Evolutionary conservation across 2,888 invertebrate species (phyloP), one percentile per base, ranked within the genome.

Genomic region (Tanypteryx hageni): DNA sequence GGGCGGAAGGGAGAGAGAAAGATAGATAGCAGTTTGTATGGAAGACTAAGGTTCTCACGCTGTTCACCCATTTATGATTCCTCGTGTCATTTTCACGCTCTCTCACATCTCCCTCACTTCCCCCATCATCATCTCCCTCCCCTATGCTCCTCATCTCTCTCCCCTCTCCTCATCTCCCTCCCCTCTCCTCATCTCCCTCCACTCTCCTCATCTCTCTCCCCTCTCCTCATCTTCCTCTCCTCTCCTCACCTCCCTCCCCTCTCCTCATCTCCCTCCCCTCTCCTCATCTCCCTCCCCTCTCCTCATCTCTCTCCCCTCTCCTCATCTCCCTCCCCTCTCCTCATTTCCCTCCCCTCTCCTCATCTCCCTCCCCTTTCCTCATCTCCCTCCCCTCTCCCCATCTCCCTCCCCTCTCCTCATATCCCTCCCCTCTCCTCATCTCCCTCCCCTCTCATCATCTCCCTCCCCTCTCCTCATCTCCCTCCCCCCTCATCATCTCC

Each of bases 61-160:
- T 44, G 44, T 44, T 44, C 83, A 11, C 44, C 83, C 83, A 57
- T 83, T 83, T 83, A 83, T 56, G 83, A 83, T 56, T 83, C 83
- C 57, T 9, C 18, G 83, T 57, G 83, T 83, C 83, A 83, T 83
- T 83, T 83, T 10, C 83, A 76, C 76, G 27, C 76, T 76, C 76
- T 3, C 76, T 3, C n/a, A 11, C 76, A 7, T 22, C 27, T 14
- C n/a, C 14, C 56, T 10, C 83, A 44, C 57, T 18, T 10, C n/a
- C n/a, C n/a, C n/a, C n/a, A n/a, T n/a, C n/a, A n/a, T n/a, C n/a
- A n/a, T n/a, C 83, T 83, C 56, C 83, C 16, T 10, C 31, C 22
- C 82, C n/a, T 56, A 44, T 11, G 13, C 56, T 56, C 83, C 57
- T n/a, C 9, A 0, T 44, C 44, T 3, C 56, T 31, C 31, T 31